phyloP scores from a whole-genome alignment of 2,888 invertebrate species.

The Byasa hedistus region DNA sequence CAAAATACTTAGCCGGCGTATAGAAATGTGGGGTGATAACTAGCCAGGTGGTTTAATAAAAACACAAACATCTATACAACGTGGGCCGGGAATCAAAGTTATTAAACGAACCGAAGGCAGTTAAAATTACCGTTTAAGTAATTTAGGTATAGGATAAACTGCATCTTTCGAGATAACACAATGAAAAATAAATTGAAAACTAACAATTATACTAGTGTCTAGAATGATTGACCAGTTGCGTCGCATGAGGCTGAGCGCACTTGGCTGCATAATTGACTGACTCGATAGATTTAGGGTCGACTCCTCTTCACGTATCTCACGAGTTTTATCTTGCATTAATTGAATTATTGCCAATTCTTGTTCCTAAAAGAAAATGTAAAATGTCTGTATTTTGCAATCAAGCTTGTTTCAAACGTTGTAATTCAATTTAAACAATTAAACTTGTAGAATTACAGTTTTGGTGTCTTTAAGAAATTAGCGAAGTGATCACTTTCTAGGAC shows the following conservation, averaged over 20 bases:
- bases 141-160: neutral
- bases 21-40: too few species aligned
- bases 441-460: neutral
- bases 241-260: slow-evolving; percentile 55
- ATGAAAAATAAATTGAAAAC: slow-evolving; percentile 11
- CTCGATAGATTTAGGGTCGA: slow-evolving; percentile 40
- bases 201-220: slow-evolving; percentile 54
- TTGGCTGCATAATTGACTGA: slow-evolving; percentile 43
- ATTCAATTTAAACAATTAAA: neutral
- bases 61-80: too few species aligned
- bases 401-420: neutral
- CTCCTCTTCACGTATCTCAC: slow-evolving; percentile 60
- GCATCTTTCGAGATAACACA: neutral
- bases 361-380: slow-evolving; percentile 43
- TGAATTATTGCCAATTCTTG: slow-evolving; percentile 60
- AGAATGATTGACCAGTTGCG: slow-evolving; percentile 53
- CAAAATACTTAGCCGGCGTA: too few species aligned
- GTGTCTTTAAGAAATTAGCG: too few species aligned
- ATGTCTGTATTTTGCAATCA: neutral
- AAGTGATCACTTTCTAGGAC: too few species aligned
- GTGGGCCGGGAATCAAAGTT: too few species aligned
- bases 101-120: neutral
- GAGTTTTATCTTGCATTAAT: slow-evolving; percentile 60
- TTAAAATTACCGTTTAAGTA: neutral
- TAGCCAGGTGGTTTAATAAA: too few species aligned